Evolutionary conservation across 2,797 vertebrate species (phyloP), one percentile per base, ranked within the genome.

Genomic region (Ambastaia sidthimunki): DNA sequence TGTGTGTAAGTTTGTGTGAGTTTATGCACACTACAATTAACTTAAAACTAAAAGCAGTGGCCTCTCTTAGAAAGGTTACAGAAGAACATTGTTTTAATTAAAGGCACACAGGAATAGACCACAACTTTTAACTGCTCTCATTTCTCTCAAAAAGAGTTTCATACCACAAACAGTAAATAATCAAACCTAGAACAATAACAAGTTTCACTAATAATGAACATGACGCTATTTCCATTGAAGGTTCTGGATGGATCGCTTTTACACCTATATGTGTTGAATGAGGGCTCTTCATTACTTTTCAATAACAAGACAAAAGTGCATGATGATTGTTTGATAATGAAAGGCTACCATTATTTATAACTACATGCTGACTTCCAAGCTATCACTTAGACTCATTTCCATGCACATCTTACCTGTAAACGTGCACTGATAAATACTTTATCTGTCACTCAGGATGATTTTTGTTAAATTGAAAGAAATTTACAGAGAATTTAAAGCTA

Each of bases 41-140:
- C 84, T 80, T 75, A 86, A 87, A 84, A 82, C 78, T 83, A 86
- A 72, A 87, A 87, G 84, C 89, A 85, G 83, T 86, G 84, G 74
- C 66, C 73, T 68, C 68, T 70, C 75, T 71, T 73, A 31, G 74
- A 65, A 86, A 82, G 41, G 10, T 44, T 44, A 83, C 31, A 9
- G 41, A 11, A 76, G 77, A 19, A 50, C 70, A 89, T 89, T 90
- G 80, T 84, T 83, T 88, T 16, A 62, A 65, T 86, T 83, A 85
- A 94, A 94, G 93, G 93, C 93, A 94, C 84, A 80, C 85, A 84
- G 76, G 88, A 79, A 60, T 84, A 71, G 78, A 78, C 75, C 80
- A 62, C 50, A 47, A 50, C 62, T 80, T 21, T 80, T 28, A 52
- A 63, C 37, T 67, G 52, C 55, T 76, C 34, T 81, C 25, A 5